Percentiles rank a stretch among this genome's conserved stretches.
phyloP scores from a whole-genome alignment of 2,888 invertebrate genomes.

The Ceriagrion tenellum region DNA sequence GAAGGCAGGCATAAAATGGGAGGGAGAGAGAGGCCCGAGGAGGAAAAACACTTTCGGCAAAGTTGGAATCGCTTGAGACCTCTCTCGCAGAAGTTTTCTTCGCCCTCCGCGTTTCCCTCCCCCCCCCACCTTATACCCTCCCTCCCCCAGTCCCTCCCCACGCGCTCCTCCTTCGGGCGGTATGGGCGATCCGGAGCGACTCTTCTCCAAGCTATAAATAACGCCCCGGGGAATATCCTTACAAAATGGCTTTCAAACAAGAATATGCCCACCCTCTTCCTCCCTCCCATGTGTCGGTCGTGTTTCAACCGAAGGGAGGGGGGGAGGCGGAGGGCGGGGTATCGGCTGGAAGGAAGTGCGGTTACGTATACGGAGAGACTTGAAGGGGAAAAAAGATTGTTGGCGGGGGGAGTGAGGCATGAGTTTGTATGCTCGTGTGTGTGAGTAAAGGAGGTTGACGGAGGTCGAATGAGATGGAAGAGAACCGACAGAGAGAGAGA shows the following conservation, averaged over 20 bases:
- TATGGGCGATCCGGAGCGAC: constrained; percentile 34
- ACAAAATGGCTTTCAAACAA: constrained; percentile 66
- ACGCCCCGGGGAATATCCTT: constrained; percentile 62
- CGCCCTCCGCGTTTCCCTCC: background rate
- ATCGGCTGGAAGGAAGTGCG: background rate
- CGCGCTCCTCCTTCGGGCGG: background rate
- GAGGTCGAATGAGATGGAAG: background rate
- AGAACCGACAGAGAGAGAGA: background rate
- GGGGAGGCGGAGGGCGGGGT: background rate
- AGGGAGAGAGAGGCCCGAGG: background rate
- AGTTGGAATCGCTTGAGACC: constrained; percentile 67
- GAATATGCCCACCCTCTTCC: constrained; percentile 38
- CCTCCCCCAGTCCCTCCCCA: background rate
- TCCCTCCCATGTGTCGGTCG: background rate
- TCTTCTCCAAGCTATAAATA: constrained; percentile 52
- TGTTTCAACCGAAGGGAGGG: constrained; percentile 21
- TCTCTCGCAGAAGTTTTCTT: constrained; percentile 49
- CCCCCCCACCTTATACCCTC: background rate
- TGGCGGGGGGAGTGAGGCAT: background rate
- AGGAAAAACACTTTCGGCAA: constrained; percentile 58
- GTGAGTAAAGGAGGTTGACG: background rate
- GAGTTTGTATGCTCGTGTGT: background rate
- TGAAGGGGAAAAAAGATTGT: background rate
- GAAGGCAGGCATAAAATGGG: constrained; percentile 47
- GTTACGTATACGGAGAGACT: background rate